Evolutionary conservation across 2,797 vertebrate genomes (phyloP).

Genomic region (Gobionotothen gibberifrons): DNA sequence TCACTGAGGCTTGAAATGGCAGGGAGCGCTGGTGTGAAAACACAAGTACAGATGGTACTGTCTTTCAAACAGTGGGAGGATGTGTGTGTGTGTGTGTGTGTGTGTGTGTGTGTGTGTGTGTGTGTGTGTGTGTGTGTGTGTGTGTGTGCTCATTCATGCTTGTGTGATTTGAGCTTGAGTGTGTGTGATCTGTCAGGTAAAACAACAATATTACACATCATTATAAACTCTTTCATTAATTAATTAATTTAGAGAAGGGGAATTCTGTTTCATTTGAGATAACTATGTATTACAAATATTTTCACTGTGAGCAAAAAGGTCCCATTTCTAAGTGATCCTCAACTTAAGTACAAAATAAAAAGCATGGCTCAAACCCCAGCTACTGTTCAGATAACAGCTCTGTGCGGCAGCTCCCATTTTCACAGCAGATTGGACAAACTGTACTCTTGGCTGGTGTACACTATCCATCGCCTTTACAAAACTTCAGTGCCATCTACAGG

Average conservation of each 20-base stretch:
- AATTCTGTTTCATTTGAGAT: background rate
- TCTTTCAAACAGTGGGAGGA: conserved; percentile 65
- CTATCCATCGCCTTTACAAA: conserved; percentile 51
- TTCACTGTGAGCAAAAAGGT: background rate
- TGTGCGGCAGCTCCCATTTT: conserved; percentile 47
- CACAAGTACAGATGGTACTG: conserved; percentile 74
- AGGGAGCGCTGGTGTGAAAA: conserved; percentile 65
- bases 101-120: conserved; percentile 10
- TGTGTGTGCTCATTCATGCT: conserved; percentile 30
- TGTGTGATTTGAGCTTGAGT: conserved; percentile 25
- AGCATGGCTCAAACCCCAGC: conserved; percentile 14
- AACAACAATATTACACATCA: conserved; percentile 26
- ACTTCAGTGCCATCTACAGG: conserved; percentile 78
- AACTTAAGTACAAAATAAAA: conserved; percentile 23
- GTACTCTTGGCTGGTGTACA: conserved; percentile 51
- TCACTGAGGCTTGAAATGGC: conserved; percentile 66
- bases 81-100: conserved; percentile 23
- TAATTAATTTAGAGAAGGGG: fast-evolving
- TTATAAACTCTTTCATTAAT: background rate
- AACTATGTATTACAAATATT: conserved; percentile 12
- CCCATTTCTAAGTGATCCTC: conserved; percentile 13
- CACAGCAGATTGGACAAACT: conserved; percentile 65
- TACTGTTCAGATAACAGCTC: conserved; percentile 53
- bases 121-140: conserved; percentile 6
- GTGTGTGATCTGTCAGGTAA: conserved; percentile 38